Evolutionary conservation across 2,888 invertebrate species (phyloP).

Genomic region (Holacanthella duospinosa): DNA sequence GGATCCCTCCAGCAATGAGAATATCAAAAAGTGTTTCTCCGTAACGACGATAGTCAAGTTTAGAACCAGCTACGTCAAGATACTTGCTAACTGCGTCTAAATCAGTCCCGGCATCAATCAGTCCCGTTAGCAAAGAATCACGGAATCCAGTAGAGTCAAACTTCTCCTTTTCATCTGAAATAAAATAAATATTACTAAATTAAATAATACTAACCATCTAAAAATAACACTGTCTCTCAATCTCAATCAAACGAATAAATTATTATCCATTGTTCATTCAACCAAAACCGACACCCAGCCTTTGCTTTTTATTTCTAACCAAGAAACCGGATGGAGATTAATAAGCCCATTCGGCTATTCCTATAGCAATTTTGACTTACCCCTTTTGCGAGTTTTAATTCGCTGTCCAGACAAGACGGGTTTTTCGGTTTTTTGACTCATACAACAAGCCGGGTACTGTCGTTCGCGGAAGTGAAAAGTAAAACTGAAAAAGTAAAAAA

Average conservation of each 20-base stretch:
- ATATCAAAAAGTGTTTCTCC: constrained; percentile 96
- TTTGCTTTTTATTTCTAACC: not conserved
- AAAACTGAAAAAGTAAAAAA: constrained; percentile 9
- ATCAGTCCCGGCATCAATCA: constrained; percentile 89
- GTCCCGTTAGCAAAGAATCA: constrained; percentile 89
- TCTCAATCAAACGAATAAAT: not conserved
- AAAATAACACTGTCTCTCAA: too few species aligned
- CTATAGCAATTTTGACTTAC: constrained; percentile 49
- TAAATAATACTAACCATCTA: too few species aligned
- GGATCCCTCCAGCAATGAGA: constrained; percentile 90
- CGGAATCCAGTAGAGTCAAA: constrained; percentile 97
- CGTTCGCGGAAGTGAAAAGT: constrained; percentile 3
- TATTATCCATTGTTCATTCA: too few species aligned
- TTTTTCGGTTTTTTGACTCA: constrained; percentile 99
- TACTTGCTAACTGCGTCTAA: constrained; percentile 91
- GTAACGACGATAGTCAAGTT: constrained; percentile 95
- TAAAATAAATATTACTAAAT: not conserved
- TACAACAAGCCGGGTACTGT: constrained; percentile 55
- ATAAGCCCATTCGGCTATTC: too few species aligned
- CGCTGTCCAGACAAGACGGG: constrained; percentile 99
- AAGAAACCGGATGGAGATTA: too few species aligned
- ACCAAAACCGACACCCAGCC: not conserved
- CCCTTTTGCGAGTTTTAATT: constrained; percentile 99
- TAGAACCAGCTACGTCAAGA: constrained; percentile 76
- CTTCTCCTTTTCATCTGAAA: constrained; percentile 97